These are phyloP conservation scores for Sebastes umbrosus DNA, from an alignment of 2,797 vertebrate species.

Conservation along the genomic window DNA sequence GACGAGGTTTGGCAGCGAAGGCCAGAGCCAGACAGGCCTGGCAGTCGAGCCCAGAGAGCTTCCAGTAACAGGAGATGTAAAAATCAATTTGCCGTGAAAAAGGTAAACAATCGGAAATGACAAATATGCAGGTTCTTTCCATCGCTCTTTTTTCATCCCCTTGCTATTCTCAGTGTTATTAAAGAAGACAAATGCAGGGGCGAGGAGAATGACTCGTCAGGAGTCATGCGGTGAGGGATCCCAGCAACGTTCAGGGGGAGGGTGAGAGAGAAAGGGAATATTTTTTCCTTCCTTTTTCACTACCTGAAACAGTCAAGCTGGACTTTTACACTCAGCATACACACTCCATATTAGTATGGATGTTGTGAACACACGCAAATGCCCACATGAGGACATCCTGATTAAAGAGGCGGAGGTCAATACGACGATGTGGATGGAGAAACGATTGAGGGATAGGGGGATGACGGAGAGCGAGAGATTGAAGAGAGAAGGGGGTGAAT, in stretches of 20 bases:
- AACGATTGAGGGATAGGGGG: constrained; percentile 47
- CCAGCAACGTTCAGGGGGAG: constrained; percentile 47
- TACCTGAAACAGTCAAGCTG: constrained; percentile 50
- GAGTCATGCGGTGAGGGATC: constrained; percentile 68
- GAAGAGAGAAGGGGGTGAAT: constrained; percentile 31
- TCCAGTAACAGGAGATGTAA: constrained; percentile 88
- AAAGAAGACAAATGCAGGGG: constrained; percentile 71
- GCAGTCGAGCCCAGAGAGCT: constrained; percentile 75
- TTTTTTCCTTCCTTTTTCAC: constrained; percentile 10
- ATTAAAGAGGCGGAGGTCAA: constrained; percentile 63
- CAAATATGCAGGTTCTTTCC: constrained; percentile 83
- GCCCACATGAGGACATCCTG: constrained; percentile 33
- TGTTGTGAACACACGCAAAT: constrained; percentile 14
- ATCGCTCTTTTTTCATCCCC: constrained; percentile 50
- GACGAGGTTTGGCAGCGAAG: constrained; percentile 78
- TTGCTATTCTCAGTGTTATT: constrained; percentile 75
- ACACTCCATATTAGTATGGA: constrained; percentile 2
- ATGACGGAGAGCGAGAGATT: constrained; percentile 33
- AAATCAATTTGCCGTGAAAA: constrained; percentile 87
- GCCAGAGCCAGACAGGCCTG: constrained; percentile 73
- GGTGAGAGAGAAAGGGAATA: neutral
- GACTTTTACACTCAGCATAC: constrained; percentile 34
- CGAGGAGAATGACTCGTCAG: constrained; percentile 61
- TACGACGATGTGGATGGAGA: constrained; percentile 34
- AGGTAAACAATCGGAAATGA: constrained; percentile 88